These are phyloP conservation scores for Oscheius onirici DNA, from an alignment of 2,888 invertebrate genomes.

Conservation along the genomic window DNA sequence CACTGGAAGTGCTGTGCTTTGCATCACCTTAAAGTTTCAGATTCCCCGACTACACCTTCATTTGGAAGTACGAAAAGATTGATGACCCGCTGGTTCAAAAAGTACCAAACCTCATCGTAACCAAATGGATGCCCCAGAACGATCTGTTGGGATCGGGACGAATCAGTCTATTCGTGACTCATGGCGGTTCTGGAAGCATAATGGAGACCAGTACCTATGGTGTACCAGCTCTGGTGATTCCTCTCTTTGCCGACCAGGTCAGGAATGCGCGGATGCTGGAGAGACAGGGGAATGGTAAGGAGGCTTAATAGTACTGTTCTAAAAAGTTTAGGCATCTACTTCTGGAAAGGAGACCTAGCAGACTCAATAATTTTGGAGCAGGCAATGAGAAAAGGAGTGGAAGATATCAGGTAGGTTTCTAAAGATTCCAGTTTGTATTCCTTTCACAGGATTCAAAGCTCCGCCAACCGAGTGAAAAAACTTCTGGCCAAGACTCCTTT, in stretches of 20 bases:
- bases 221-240: conserved; percentile 8
- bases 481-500: background rate
- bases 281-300: conserved; percentile 3
- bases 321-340: background rate
- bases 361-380: background rate
- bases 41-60: conserved; percentile 42
- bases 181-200: conserved; percentile 17
- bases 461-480: background rate
- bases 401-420: background rate
- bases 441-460: background rate
- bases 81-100: conserved; percentile 18
- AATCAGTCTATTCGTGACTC: conserved; percentile 21
- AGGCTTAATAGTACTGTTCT: background rate
- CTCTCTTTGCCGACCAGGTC: conserved; percentile 19
- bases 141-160: background rate
- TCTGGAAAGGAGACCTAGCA: background rate
- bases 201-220: background rate
- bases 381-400: background rate
- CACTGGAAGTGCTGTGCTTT: no score
- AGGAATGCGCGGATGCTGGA: conserved; percentile 15
- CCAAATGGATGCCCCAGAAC: conserved; percentile 19
- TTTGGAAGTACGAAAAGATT: conserved; percentile 55
- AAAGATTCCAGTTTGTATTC: background rate
- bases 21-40: background rate
- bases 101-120: conserved; percentile 1